Conservation (phyloP, 2,888 invertebrate genomes). For the Zhengitettix transpicula region DNA sequence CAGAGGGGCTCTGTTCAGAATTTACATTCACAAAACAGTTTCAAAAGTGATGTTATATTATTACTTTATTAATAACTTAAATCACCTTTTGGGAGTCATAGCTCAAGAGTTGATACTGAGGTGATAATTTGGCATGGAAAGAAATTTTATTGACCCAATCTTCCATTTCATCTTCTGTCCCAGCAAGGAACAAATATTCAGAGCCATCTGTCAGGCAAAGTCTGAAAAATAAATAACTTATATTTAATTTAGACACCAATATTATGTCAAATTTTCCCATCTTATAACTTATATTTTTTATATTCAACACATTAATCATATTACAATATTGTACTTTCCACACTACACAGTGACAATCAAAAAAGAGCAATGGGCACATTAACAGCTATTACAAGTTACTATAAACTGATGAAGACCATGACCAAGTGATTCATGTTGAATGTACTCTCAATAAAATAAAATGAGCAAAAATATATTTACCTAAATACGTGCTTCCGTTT, state of each 20-base stretch:
- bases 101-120: conserved; percentile 71
- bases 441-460: too few species aligned
- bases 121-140: conserved; percentile 84
- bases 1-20: conserved; percentile 2
- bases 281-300: too few species aligned
- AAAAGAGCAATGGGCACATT: too few species aligned
- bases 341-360: too few species aligned
- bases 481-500: conserved; percentile 85
- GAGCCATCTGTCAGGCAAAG: conserved; percentile 77
- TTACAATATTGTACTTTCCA: too few species aligned
- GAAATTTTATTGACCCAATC: conserved; percentile 87
- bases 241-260: too few species aligned
- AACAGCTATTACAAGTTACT: too few species aligned
- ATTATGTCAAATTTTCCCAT: too few species aligned
- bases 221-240: conserved; percentile 27
- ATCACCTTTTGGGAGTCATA: conserved; percentile 48
- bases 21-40: background rate
- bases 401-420: too few species aligned
- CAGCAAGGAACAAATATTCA: conserved; percentile 77
- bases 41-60: background rate
- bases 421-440: too few species aligned
- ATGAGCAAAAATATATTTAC: conserved; percentile 11
- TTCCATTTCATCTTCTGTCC: conserved; percentile 53
- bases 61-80: background rate
- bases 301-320: too few species aligned